Evolutionary conservation across 2,797 vertebrate species (phyloP), one percentile per base, ranked within the genome.

Genomic region (Alectoris magna): DNA sequence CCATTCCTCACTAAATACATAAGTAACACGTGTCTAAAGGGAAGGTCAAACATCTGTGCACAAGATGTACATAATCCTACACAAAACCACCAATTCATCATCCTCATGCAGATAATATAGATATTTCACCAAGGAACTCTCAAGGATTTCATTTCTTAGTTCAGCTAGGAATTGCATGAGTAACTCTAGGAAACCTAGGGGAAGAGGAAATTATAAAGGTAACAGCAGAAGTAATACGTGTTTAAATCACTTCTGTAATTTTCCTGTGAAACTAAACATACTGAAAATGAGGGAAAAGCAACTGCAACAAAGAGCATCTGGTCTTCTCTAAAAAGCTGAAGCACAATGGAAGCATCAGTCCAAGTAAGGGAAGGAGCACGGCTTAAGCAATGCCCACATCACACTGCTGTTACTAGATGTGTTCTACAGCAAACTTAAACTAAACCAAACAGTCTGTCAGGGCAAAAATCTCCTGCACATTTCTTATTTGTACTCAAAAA

Each of bases 21-120:
- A 82, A 92, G 53, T 66, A 95, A 75, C 55, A 74, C 23, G 58
- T 74, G 84, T 62, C 75, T 83, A 83, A 87, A 90, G 69, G 44
- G 51, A 77, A 92, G 78, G 62, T 88, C 81, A 91, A 93, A 91
- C 81, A 91, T 83, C 87, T 96, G 87, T 79, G 69, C 26, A 34
- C 69, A 85, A 88, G 88, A 91, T 72, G 67, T 75, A 80, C 69
- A 70, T 83, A 87, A 89, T 89, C 84, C 43, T 67, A 66, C 11
- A 60, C 55, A 85, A 83, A 95, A 6, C 72, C 73, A 82, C n/a
- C 26, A 51, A 80, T 87, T 82, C 63, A 87, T 94, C 87, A 91
- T 74, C 49, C 24, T 83, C 26, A 11, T 34, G 31, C 34, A 95
- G 73, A 84, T 76, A 88, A 84, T 92, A 81, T 2, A 83, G 80